These are phyloP conservation scores for Euleptes europaea DNA, from an alignment of 2,113 vertebrate species.

Conservation along the genomic window DNA sequence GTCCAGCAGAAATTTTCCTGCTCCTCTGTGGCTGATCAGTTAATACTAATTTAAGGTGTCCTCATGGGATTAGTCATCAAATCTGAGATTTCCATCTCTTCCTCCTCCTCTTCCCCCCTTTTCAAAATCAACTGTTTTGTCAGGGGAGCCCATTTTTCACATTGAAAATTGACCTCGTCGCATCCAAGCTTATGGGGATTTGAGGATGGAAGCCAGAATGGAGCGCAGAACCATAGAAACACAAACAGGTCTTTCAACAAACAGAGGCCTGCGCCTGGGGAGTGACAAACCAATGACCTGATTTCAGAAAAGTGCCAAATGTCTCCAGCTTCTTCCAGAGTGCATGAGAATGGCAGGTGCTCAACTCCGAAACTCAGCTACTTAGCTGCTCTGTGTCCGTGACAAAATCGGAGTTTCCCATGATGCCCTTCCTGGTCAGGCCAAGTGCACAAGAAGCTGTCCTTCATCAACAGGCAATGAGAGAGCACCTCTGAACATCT, in stretches of 20 bases:
- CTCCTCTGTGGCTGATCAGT: constrained; percentile 57
- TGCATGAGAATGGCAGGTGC: neutral
- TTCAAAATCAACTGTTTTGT: constrained; percentile 35
- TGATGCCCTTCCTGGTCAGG: neutral
- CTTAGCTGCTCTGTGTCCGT: neutral
- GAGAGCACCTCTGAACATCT: no score
- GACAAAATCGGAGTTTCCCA: neutral
- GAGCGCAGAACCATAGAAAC: constrained; percentile 59
- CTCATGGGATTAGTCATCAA: constrained; percentile 60
- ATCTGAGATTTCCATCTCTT: constrained; percentile 50
- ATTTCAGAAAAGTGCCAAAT: neutral
- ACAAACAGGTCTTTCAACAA: constrained; percentile 30
- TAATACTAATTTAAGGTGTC: constrained; percentile 45
- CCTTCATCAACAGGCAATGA: no score
- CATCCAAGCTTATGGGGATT: constrained; percentile 6
- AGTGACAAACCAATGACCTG: neutral
- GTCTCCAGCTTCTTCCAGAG: neutral
- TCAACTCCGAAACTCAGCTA: neutral
- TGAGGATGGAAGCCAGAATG: constrained; percentile 44
- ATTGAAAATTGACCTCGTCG: constrained; percentile 42
- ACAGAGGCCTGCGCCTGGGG: neutral
- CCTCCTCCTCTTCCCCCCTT: constrained; percentile 2
- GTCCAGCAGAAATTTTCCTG: constrained; percentile 69
- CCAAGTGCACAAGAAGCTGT: no score
- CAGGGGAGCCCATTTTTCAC: constrained; percentile 51